Base-by-base conservation (phyloP, 1,140 invertebrate genomes). In the Orussus abietinus region DNA sequence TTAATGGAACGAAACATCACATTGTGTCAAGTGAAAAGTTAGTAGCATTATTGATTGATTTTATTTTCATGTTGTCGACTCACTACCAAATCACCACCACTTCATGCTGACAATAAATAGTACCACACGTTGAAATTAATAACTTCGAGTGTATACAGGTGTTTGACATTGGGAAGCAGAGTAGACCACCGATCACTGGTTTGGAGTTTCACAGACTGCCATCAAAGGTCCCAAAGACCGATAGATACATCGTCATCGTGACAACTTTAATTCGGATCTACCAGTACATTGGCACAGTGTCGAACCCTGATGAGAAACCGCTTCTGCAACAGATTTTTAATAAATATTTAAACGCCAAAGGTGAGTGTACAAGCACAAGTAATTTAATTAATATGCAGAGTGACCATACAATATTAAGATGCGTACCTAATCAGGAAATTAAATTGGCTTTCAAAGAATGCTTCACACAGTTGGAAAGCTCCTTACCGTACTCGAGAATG, bases 261-360 rank as follows among this genome's bases (percentile, higher is more conserved):
- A 87, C 90, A 1, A 95, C 92, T 13, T 77, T 85, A 1, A 85
- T 83, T 37, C 77, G 85, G 40, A 74, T 96, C 29, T 94, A 93
- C 72, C 87, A 90, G 62, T 96, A 94, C 62, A 79, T 86, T 46
- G 92, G 91, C 12, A 72, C 75, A 39, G 78, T 87, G 1, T 75
- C 79, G 18, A 77, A 76, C 49, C 70, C 76, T 1, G 84, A 91
- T 22, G 90, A 93, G 32, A 85, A 86, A 44, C 86, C 88, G 10
- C 75, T 89, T 18, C 77, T 92, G 4, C 81, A 88, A 51, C 81
- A 87, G 34, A 79, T 96, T 19, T 96, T 95, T 57, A 82, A 83
- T 40, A 79, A 78, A 49, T 93, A 92, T 73, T 74, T 92, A 3
- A 85, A 82, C 30, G 77, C 79, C 4, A 77, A 82, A 55, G 88